Percentiles rank a stretch among this genome's conserved stretches.
phyloP scores from a whole-genome alignment of 2,888 invertebrate species.

The Ischnura elegans region DNA sequence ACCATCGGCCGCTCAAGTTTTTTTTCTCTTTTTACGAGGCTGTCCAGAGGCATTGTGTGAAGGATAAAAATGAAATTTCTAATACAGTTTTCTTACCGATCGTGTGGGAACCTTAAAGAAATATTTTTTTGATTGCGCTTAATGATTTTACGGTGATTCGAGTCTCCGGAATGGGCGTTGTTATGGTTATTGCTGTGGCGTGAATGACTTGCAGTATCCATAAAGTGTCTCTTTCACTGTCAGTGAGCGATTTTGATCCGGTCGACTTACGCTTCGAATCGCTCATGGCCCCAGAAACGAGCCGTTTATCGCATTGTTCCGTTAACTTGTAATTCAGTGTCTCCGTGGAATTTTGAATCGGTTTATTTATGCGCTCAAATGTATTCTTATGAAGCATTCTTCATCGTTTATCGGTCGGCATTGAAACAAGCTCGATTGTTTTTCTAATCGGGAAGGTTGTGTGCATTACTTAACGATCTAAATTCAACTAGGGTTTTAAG shows the following conservation, averaged over 20 bases:
- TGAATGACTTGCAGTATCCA: background rate
- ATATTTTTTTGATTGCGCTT: background rate
- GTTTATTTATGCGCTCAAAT: no score
- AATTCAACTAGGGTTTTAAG: no score
- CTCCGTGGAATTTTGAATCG: background rate
- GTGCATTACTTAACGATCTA: no score
- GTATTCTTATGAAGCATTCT: no score
- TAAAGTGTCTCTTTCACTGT: background rate
- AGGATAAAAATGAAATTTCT: background rate
- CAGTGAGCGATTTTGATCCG: background rate
- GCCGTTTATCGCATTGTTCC: background rate
- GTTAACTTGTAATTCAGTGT: background rate
- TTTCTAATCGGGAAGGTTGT: no score
- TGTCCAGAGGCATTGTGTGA: background rate
- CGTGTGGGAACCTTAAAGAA: background rate
- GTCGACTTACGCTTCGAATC: background rate
- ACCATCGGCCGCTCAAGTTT: background rate
- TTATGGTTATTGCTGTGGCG: background rate
- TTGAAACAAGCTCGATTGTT: no score
- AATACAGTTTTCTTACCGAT: background rate
- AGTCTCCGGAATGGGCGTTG: background rate
- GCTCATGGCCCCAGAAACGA: background rate
- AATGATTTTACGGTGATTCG: conserved; percentile 14
- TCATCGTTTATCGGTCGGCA: no score
- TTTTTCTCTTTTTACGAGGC: conserved; percentile 11